Evolutionary conservation across 35 echinoderm and acorn worm species (phyloP).

Genomic region (Lytechinus pictus): DNA sequence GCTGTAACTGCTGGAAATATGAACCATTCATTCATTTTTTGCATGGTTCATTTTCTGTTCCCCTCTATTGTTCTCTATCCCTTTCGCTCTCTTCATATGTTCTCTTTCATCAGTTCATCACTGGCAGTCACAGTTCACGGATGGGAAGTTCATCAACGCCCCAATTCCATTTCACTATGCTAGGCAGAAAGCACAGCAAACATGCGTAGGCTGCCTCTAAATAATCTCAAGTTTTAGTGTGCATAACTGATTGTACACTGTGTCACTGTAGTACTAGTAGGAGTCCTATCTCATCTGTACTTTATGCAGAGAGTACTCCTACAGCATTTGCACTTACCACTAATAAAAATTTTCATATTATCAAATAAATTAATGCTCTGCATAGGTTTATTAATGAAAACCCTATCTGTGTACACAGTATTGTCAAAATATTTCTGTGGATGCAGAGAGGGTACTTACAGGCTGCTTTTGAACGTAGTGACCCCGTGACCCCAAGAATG

Average conservation of each 20-base stretch:
- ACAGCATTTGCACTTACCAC: no score
- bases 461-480: constrained; percentile 24
- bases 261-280: no score
- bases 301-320: no score
- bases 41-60: neutral
- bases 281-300: no score
- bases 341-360: no score
- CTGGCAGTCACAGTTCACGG: neutral
- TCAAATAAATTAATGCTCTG: no score
- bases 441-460: neutral
- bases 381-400: no score
- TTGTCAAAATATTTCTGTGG: neutral
- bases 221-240: no score
- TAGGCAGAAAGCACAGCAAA: neutral
- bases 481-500: constrained; percentile 44
- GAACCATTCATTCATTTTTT: neutral
- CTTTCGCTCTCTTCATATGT: neutral
- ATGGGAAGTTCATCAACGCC: neutral
- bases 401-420: neutral
- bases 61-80: neutral
- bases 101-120: neutral
- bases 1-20: constrained; percentile 40
- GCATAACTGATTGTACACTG: no score
- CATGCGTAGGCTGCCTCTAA: neutral
- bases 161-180: neutral